Evolutionary conservation across 1,140 invertebrate genomes (phyloP).

Genomic region (Hycleus phaleratus): DNA sequence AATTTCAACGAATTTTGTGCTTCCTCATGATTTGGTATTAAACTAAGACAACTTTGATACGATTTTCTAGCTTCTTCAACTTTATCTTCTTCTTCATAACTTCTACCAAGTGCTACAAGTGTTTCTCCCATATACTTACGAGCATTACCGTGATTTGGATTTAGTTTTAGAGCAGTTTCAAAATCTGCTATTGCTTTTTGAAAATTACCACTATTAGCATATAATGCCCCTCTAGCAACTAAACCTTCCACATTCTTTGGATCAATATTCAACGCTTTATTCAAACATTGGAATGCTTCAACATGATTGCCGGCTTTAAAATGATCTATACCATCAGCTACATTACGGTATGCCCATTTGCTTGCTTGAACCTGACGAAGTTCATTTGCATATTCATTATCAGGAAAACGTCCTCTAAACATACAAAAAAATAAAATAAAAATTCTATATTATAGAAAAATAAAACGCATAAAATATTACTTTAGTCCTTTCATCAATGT

Average conservation of each 20-base stretch:
- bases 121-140: conserved; percentile 92
- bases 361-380: conserved; percentile 81
- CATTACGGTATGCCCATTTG: conserved; percentile 87
- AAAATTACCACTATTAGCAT: conserved; percentile 89
- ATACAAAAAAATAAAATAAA: conserved; percentile 4
- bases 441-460: neutral
- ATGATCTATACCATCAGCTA: conserved; percentile 86
- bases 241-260: conserved; percentile 88
- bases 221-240: conserved; percentile 86
- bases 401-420: conserved; percentile 63
- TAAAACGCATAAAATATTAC: conserved; percentile 42
- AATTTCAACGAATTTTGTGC: conserved; percentile 73
- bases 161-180: conserved; percentile 79
- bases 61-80: conserved; percentile 76
- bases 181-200: conserved; percentile 92
- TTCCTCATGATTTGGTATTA: conserved; percentile 77
- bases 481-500: conserved; percentile 68
- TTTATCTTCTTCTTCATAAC: conserved; percentile 77
- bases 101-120: conserved; percentile 73
- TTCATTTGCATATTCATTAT: conserved; percentile 72
- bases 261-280: conserved; percentile 89
- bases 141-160: conserved; percentile 87
- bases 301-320: conserved; percentile 85
- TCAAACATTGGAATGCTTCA: conserved; percentile 91
- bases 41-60: conserved; percentile 71